Conservation (phyloP, 92 coral and sea anemone genomes). For the Meandrina meandrites region DNA sequence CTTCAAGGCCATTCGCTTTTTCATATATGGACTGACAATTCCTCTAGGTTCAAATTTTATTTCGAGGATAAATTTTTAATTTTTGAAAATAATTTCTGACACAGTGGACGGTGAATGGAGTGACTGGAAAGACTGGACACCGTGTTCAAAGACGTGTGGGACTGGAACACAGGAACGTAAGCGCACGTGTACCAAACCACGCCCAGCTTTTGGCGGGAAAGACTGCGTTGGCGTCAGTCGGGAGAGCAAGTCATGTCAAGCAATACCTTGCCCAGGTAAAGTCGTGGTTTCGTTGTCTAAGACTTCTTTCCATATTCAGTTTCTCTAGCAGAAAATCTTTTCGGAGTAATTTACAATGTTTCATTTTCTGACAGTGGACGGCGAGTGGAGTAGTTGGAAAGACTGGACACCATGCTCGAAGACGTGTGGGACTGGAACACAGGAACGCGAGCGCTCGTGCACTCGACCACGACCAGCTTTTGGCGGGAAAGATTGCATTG, state of each 20-base stretch:
- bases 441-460: conserved; percentile 38
- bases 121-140: conserved; percentile 41
- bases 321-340: too few relatives aligned
- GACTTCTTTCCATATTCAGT: too few relatives aligned
- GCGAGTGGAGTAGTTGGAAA: conserved; percentile 35
- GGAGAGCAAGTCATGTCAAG: conserved; percentile 54
- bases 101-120: conserved; percentile 14
- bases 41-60: too few relatives aligned
- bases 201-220: conserved; percentile 46
- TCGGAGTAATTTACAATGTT: too few relatives aligned
- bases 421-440: conserved; percentile 41
- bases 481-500: conserved; percentile 51
- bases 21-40: too few relatives aligned
- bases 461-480: conserved; percentile 37
- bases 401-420: conserved; percentile 40
- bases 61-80: too few relatives aligned
- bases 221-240: conserved; percentile 50
- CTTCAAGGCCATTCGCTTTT: too few relatives aligned
- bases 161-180: conserved; percentile 35
- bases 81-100: not conserved
- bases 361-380: not conserved
- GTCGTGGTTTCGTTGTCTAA: too few relatives aligned
- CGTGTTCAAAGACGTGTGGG: conserved; percentile 38
- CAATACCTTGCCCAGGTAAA: conserved; percentile 49
- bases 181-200: conserved; percentile 33